These are phyloP conservation scores for Trichoplusia ni DNA, from an alignment of 1,140 invertebrate species.

Conservation along the genomic window DNA sequence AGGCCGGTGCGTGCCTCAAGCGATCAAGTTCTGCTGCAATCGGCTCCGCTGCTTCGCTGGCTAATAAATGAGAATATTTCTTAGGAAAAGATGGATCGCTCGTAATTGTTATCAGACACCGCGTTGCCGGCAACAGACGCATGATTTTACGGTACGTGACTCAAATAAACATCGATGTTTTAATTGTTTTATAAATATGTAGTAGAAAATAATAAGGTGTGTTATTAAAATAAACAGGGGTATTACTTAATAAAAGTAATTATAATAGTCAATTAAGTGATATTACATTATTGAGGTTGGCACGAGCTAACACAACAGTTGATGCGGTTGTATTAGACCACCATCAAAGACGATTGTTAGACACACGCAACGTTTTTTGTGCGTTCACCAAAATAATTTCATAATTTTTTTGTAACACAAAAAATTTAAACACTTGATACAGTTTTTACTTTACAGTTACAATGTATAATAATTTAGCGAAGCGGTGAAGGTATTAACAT, in stretches of 20 bases:
- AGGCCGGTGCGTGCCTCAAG: slow-evolving; percentile 54
- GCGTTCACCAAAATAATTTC: too few species aligned
- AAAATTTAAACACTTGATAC: not conserved
- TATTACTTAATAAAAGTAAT: slow-evolving; percentile 16
- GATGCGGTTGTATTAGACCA: not conserved
- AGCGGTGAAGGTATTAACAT: too few species aligned
- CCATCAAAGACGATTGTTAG: slow-evolving; percentile 7
- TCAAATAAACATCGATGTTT: slow-evolving; percentile 19
- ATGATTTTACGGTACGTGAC: slow-evolving; percentile 13
- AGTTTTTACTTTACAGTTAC: not conserved
- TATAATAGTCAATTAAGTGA: slow-evolving; percentile 8
- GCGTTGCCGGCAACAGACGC: slow-evolving; percentile 4
- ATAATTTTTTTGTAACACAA: too few species aligned
- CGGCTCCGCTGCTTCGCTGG: slow-evolving; percentile 35
- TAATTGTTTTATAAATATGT: not conserved
- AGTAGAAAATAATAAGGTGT: not conserved
- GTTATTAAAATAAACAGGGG: slow-evolving; percentile 10
- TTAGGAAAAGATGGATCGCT: slow-evolving; percentile 27
- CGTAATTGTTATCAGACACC: slow-evolving; percentile 19
- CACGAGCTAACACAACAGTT: not conserved
- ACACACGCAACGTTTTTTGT: slow-evolving; percentile 14
- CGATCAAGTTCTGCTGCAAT: slow-evolving; percentile 55
- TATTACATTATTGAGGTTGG: not conserved
- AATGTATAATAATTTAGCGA: too few species aligned
- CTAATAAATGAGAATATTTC: slow-evolving; percentile 66